These are phyloP conservation scores for Eriocheir sinensis DNA, from an alignment of 1,140 invertebrate species.

Conservation along the genomic window DNA sequence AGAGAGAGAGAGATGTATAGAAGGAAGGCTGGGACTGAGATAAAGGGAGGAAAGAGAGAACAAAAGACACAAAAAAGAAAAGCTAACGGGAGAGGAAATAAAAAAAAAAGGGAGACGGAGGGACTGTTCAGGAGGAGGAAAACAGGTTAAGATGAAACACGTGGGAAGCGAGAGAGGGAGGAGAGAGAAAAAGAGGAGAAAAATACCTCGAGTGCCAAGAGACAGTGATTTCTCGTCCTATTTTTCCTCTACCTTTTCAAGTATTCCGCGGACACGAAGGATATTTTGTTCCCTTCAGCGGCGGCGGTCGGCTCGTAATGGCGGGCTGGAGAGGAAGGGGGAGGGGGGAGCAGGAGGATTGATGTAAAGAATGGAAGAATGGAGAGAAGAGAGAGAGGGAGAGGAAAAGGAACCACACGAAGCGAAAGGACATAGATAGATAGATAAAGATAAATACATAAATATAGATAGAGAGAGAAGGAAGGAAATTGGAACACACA, in stretches of 20 bases:
- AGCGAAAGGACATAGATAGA: background rate
- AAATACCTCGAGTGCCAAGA: background rate
- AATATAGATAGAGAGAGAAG: background rate
- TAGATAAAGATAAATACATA: background rate
- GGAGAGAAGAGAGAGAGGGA: background rate
- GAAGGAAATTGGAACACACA: background rate
- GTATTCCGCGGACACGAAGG: background rate
- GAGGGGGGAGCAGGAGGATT: background rate
- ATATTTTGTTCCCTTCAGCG: background rate
- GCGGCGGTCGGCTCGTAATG: background rate
- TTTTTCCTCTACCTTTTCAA: background rate
- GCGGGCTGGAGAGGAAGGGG: background rate
- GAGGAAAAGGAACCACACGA: background rate
- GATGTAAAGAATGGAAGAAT: background rate
- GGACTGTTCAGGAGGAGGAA: too few relatives aligned
- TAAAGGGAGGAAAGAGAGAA: background rate
- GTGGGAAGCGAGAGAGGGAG: background rate
- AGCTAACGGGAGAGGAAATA: background rate
- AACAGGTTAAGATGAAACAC: too few relatives aligned
- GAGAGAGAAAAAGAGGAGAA: background rate
- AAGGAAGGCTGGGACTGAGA: background rate
- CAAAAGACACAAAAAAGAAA: background rate
- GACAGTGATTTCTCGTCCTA: background rate
- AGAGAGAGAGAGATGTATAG: too few relatives aligned
- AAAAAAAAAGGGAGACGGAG: background rate